Base-by-base conservation (phyloP, 2,797 vertebrate genomes). In the Sebastes cheni region DNA sequence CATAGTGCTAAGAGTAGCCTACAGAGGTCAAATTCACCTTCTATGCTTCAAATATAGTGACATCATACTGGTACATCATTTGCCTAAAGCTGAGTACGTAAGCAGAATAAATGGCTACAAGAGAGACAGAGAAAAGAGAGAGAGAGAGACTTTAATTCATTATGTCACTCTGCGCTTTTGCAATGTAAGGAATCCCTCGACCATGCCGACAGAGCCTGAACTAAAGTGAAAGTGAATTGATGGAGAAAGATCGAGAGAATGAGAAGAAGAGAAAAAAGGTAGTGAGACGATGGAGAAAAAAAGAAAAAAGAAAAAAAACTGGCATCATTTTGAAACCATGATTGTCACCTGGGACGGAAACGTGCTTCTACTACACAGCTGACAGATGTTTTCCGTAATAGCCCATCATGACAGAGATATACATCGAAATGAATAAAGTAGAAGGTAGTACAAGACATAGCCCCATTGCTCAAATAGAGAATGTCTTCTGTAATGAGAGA, bases 341-440 rank as follows among this genome's bases (percentile, higher is more conserved):
- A 86, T 82, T 74, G 61, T 77, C 14, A 65, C 64, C 74, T 67
- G 76, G 67, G 79, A 81, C 13, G 10, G 29, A 77, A 50, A 27
- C 34, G 11, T 72, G 76, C 72, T 91, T 25, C 25, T 46, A 23
- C 69, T 52, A 36, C 72, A 58, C 60, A 79, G 61, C 80, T 87
- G 89, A 90, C 90, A 93, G 84, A 88, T 92, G 89, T 85, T 89
- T 83, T 75, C 72, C 56, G 73, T 90, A 91, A 93, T 87, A 84
- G 85, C 68, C 61, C 55, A 89, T 92, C 55, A 82, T 85, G 72
- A 87, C 72, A 72, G 30, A 79, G 70, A 89, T 87, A 80, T 87
- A 77, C 70, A 67, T 79, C 55, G 52, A 79, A 82, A 88, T 77
- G 50, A 79, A 81, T 27, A 71, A 77, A 86, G 55, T 42, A 42